A percentile compares a stretch with the other conserved stretches of the same genome.
Conservation (phyloP, 2,113 vertebrate species). For the Calidris pugnax region DNA sequence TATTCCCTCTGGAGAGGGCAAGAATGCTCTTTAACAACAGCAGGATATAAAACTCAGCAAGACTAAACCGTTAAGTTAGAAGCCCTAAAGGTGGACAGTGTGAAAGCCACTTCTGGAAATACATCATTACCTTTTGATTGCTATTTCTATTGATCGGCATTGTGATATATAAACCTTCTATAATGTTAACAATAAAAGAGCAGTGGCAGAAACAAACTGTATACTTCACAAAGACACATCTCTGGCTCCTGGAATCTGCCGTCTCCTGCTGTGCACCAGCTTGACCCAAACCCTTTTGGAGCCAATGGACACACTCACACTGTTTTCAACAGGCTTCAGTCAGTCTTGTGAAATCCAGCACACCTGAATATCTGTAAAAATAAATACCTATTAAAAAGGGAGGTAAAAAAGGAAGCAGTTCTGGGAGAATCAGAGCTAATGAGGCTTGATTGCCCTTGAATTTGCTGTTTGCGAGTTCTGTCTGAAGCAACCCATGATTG, state of each 20-base stretch:
- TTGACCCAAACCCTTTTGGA: not conserved
- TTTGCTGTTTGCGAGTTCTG: not conserved
- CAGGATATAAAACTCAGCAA: constrained; percentile 13
- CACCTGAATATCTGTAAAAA: not conserved
- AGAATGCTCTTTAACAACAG: not conserved
- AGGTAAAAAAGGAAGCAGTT: not conserved
- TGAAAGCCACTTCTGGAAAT: constrained; percentile 26
- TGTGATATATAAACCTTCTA: constrained; percentile 16
- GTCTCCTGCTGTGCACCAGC: not conserved
- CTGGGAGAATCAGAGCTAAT: not conserved
- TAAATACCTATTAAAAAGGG: not conserved
- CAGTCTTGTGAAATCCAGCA: not conserved
- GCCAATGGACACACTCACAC: not conserved
- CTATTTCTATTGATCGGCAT: not conserved
- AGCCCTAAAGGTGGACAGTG: not conserved
- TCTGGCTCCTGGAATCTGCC: not conserved
- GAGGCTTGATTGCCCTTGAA: not conserved
- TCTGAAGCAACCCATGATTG: not conserved
- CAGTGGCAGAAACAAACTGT: not conserved
- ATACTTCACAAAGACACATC: not conserved
- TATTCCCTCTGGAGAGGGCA: not conserved
- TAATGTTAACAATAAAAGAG: not conserved
- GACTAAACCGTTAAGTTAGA: not conserved
- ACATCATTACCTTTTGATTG: constrained; percentile 24
- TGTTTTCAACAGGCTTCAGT: not conserved